A percentile compares a stretch with the other conserved stretches of the same genome.
Conservation (phyloP, 2,888 invertebrate species). For the Lycophotia porphyrea region DNA sequence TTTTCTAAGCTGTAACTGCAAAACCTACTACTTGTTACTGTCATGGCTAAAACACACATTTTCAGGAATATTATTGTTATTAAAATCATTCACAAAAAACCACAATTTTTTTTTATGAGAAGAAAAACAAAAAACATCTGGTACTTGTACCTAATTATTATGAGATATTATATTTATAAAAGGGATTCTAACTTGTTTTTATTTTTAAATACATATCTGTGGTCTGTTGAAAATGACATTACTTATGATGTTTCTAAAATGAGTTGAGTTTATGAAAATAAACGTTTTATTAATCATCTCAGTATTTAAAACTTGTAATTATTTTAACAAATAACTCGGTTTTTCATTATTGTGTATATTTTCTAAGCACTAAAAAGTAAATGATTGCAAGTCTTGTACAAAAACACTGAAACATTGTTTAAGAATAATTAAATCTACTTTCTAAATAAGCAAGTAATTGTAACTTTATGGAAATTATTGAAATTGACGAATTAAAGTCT, state of each 20-base stretch:
- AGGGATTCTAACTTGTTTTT: neutral
- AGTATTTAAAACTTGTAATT: slow-evolving; percentile 1
- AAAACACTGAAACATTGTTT: slow-evolving; percentile 13
- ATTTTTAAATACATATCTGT: neutral
- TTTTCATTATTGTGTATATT: slow-evolving; percentile 4
- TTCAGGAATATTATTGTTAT: neutral
- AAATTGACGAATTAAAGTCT: slow-evolving; percentile 46
- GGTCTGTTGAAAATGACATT: neutral
- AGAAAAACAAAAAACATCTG: neutral
- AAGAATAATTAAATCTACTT: slow-evolving; percentile 16
- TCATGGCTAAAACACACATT: slow-evolving; percentile 48
- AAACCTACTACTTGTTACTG: slow-evolving; percentile 62
- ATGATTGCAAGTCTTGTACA: slow-evolving; percentile 4
- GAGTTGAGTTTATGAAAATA: neutral
- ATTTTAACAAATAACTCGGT: neutral
- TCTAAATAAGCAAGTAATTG: slow-evolving; percentile 11
- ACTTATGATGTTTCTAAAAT: neutral
- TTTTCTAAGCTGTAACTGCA: slow-evolving; percentile 66
- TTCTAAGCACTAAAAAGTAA: slow-evolving; percentile 4
- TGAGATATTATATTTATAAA: neutral
- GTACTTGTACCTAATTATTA: neutral
- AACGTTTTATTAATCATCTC: neutral
- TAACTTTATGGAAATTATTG: slow-evolving; percentile 9
- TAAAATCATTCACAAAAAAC: slow-evolving; percentile 17
- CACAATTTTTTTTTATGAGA: neutral